Evolutionary conservation across 2,888 invertebrate genomes (phyloP).

Genomic region (Lacanobia wlatinum): DNA sequence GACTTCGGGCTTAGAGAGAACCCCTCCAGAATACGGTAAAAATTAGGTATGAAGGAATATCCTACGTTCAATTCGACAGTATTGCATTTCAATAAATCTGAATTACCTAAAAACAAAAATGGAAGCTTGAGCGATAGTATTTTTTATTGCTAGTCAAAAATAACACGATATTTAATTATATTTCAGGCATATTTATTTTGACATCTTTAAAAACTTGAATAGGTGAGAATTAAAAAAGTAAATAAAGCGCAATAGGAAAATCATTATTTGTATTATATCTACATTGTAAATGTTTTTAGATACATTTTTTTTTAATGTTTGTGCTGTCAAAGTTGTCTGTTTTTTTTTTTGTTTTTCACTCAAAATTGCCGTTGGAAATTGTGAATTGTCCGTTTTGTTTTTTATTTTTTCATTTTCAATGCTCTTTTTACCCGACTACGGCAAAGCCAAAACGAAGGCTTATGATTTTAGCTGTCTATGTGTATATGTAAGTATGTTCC

Average conservation of each 20-base stretch:
- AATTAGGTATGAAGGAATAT: no score
- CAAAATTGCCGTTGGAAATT: not conserved
- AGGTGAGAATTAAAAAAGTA: slow-evolving; percentile 51
- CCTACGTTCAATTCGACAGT: no score
- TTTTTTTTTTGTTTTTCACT: slow-evolving; percentile 1
- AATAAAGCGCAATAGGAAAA: slow-evolving; percentile 22
- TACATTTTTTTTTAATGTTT: slow-evolving; percentile 27
- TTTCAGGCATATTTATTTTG: slow-evolving; percentile 68
- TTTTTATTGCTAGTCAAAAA: not conserved
- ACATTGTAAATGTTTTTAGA: slow-evolving; percentile 31
- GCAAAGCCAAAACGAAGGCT: no score
- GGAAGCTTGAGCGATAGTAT: no score
- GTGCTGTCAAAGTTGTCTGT: slow-evolving; percentile 10
- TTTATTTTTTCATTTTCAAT: no score
- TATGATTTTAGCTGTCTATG: no score
- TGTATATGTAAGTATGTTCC: no score
- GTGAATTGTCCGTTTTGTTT: slow-evolving; percentile 4
- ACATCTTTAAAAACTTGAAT: slow-evolving; percentile 5
- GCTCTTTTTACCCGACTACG: no score
- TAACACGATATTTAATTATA: slow-evolving; percentile 27
- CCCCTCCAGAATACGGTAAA: no score
- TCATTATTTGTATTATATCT: slow-evolving; percentile 51
- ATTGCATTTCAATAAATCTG: no score
- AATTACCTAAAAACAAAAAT: no score
- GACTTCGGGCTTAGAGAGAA: no score